Conservation (phyloP, 1,140 invertebrate genomes). For the Cepaea nemoralis region DNA sequence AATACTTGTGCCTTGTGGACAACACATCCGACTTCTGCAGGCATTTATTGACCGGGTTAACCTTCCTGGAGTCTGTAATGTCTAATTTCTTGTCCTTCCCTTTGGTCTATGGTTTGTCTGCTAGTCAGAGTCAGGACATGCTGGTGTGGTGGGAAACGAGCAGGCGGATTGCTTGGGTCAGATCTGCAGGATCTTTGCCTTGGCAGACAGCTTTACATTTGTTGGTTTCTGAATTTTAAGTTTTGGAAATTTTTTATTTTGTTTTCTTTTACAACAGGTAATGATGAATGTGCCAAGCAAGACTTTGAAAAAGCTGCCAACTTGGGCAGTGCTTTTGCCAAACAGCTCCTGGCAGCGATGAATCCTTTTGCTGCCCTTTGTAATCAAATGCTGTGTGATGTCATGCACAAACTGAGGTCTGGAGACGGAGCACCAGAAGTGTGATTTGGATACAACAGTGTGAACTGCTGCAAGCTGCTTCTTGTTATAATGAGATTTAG, state of each 20-base stretch:
- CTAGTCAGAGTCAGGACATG: too few species aligned
- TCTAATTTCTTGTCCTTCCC: too few species aligned
- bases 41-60: too few species aligned
- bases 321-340: conserved; percentile 85
- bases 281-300: conserved; percentile 64
- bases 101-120: too few species aligned
- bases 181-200: too few species aligned
- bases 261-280: conserved; percentile 49
- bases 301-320: conserved; percentile 83
- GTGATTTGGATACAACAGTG: neutral
- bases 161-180: too few species aligned
- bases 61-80: too few species aligned
- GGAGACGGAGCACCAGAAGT: conserved; percentile 63
- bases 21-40: too few species aligned
- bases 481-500: neutral
- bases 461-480: neutral
- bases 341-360: conserved; percentile 76
- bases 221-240: too few species aligned
- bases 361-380: conserved; percentile 79
- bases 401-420: conserved; percentile 74
- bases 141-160: too few species aligned
- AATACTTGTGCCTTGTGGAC: too few species aligned
- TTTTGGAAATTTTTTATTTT: neutral
- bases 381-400: conserved; percentile 89
- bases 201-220: too few species aligned